Percentiles rank a stretch among this genome's conserved stretches.
Conservation (phyloP, 1,140 invertebrate genomes). For the Telenomus remus region DNA sequence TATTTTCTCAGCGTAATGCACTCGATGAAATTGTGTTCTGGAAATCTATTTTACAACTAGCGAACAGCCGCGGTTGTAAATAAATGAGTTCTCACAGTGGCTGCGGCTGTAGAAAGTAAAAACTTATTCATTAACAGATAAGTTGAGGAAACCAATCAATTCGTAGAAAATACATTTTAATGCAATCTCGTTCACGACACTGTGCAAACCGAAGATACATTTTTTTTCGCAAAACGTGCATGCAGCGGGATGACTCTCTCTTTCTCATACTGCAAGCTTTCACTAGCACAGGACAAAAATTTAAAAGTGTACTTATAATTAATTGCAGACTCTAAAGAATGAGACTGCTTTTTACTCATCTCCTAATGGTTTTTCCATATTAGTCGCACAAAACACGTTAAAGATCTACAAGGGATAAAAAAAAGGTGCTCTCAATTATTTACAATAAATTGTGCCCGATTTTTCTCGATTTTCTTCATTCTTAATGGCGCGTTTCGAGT, state of each 20-base stretch:
- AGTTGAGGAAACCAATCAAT: slow-evolving; percentile 1
- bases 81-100: too few species aligned
- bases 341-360: slow-evolving; percentile 29
- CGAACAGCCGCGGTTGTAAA: too few species aligned
- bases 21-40: too few species aligned
- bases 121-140: neutral
- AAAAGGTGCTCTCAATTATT: slow-evolving; percentile 46
- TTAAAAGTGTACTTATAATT: slow-evolving; percentile 47
- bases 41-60: too few species aligned
- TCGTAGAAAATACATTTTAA: slow-evolving; percentile 7
- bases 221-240: slow-evolving; percentile 17
- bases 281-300: slow-evolving; percentile 46
- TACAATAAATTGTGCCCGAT: slow-evolving; percentile 32
- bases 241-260: slow-evolving; percentile 39
- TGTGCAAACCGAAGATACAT: slow-evolving; percentile 4
- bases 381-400: slow-evolving; percentile 15
- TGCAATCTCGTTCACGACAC: slow-evolving; percentile 13
- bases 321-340: slow-evolving; percentile 36
- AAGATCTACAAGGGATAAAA: slow-evolving; percentile 11
- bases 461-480: too few species aligned
- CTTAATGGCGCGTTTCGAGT: too few species aligned
- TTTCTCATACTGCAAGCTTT: slow-evolving; percentile 43
- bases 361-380: slow-evolving; percentile 31
- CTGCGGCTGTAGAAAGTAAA: too few species aligned
- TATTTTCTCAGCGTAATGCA: too few species aligned